Evolutionary conservation across 2,888 invertebrate genomes (phyloP).

Genomic region (Acronicta psi): DNA sequence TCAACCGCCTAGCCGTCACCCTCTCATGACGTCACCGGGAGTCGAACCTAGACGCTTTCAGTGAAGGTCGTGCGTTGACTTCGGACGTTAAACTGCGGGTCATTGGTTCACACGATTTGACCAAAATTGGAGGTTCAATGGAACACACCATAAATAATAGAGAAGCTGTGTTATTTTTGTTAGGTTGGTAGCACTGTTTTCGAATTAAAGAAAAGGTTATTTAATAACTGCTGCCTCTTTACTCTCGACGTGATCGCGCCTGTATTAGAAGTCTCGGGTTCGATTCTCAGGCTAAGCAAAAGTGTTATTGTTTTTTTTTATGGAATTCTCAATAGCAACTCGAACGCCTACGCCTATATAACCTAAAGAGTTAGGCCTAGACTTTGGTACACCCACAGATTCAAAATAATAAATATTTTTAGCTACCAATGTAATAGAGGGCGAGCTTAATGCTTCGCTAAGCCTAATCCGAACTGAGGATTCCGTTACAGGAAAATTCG

Average conservation of each 20-base stretch:
- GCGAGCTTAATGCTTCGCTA: too few species aligned
- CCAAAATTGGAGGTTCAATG: conserved; percentile 10
- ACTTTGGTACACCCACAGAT: neutral
- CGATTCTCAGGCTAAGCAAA: too few species aligned
- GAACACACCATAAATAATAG: neutral
- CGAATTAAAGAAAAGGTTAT: too few species aligned
- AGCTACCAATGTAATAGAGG: neutral
- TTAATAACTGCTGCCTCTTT: too few species aligned
- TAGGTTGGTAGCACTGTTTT: neutral
- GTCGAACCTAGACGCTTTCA: conserved; percentile 43
- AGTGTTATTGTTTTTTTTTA: too few species aligned
- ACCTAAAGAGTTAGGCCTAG: neutral
- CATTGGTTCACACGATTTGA: conserved; percentile 31
- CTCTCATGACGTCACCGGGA: conserved; percentile 49
- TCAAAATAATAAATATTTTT: neutral
- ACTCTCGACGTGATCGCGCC: too few species aligned
- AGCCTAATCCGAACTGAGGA: too few species aligned
- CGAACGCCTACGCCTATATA: neutral
- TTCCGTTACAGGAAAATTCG: too few species aligned
- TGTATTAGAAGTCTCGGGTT: too few species aligned
- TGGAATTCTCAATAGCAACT: too few species aligned
- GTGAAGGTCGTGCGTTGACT: conserved; percentile 55
- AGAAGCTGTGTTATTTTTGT: neutral
- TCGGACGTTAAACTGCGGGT: conserved; percentile 44
- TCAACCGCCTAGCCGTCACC: conserved; percentile 39